A percentile compares a stretch with the other conserved stretches of the same genome.
phyloP scores from a whole-genome alignment of 2,888 invertebrate species.

The Macrophya annulata region DNA sequence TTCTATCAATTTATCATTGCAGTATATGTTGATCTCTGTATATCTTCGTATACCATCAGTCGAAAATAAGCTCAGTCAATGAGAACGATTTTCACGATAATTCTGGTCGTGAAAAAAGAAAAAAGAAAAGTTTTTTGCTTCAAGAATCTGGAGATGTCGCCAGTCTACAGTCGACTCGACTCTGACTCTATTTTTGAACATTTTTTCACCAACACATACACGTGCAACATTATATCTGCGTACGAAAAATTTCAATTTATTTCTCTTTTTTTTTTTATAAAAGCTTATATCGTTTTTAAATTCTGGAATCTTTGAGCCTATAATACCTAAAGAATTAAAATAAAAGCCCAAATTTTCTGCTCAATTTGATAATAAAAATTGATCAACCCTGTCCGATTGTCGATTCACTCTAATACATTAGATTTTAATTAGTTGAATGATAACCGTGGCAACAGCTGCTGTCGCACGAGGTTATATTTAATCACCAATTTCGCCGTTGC shows the following conservation, averaged over 20 bases:
- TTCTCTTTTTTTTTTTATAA: no score
- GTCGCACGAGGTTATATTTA: background rate
- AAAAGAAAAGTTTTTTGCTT: background rate
- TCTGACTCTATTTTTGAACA: background rate
- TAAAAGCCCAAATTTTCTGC: background rate
- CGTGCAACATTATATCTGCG: no score
- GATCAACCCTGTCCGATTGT: background rate
- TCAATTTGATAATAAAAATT: background rate
- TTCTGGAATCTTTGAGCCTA: background rate
- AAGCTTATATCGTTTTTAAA: background rate
- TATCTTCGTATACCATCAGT: background rate
- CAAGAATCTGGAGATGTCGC: slow-evolving; percentile 27
- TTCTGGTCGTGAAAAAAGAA: background rate
- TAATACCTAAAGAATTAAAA: background rate
- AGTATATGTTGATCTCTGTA: background rate
- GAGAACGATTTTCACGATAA: background rate
- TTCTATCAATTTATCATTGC: background rate
- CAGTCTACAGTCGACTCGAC: background rate
- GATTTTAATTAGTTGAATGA: background rate
- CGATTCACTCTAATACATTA: background rate
- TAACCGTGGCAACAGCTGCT: slow-evolving; percentile 14
- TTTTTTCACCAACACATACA: background rate
- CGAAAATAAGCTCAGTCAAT: background rate
- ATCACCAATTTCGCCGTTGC: background rate
- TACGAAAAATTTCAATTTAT: no score